Conservation (phyloP, 2,113 vertebrate genomes). For the Abramis brama region DNA sequence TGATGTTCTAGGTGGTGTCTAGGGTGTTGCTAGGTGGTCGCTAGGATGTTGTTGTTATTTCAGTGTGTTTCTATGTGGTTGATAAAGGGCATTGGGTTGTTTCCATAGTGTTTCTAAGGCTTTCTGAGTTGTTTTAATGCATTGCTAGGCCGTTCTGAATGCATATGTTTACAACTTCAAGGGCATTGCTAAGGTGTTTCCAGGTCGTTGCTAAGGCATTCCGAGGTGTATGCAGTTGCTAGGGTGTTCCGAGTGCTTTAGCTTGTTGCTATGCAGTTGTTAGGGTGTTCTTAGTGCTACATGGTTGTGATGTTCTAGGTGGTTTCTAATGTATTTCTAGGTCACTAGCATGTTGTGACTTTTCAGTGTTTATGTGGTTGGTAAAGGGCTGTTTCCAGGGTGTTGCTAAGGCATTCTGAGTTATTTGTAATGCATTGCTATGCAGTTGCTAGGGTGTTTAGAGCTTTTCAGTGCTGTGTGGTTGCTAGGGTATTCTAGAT, state of each 20-base stretch:
- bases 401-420: not conserved
- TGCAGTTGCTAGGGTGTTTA: not conserved
- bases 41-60: no score
- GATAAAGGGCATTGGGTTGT: no score
- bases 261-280: not conserved
- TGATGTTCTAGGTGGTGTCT: not conserved
- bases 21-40: no score
- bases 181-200: no score
- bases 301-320: not conserved
- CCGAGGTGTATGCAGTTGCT: not conserved
- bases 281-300: not conserved
- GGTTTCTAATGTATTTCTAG: not conserved
- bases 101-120: no score
- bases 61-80: no score
- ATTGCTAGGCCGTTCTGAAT: no score
- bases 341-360: not conserved
- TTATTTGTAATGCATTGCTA: not conserved
- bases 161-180: no score
- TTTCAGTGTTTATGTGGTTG: not conserved
- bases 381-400: not conserved
- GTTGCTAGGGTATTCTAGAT: not conserved
- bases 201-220: not conserved
- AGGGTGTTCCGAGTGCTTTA: not conserved
- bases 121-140: no score
- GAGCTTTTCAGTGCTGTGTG: not conserved